Conservation (phyloP, 2,113 vertebrate species). For the human region GRCh38 chr5:176492001-176492500, state of each 20-base stretch:
- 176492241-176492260: constrained; percentile 98
- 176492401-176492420: constrained; percentile 40
- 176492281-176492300: constrained; percentile 96
- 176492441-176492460: constrained; percentile 16
- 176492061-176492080: not conserved
- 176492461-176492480: not conserved
- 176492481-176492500: not conserved
- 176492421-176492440: constrained; percentile 25
- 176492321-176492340: constrained; percentile 98
- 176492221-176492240: constrained; percentile 97
- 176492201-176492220: constrained; percentile 97
- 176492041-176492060: constrained; percentile 10
- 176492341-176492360: constrained; percentile 55
- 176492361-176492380: constrained; percentile 49
- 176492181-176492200: constrained; percentile 91
- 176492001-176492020: not conserved
- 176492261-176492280: constrained; percentile 99
- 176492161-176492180: constrained; percentile 76
- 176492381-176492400: constrained; percentile 47
- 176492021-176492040: constrained; percentile 30
- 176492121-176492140: constrained; percentile 50
- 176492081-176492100: not conserved
- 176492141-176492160: constrained; percentile 49
- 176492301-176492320: constrained; percentile 99
- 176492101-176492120: constrained; percentile 24